A percentile compares a stretch with the other conserved stretches of the same genome.
These are phyloP conservation scores for Sebastes miniatus DNA, from an alignment of 2,797 vertebrate species.

Conservation along the genomic window DNA sequence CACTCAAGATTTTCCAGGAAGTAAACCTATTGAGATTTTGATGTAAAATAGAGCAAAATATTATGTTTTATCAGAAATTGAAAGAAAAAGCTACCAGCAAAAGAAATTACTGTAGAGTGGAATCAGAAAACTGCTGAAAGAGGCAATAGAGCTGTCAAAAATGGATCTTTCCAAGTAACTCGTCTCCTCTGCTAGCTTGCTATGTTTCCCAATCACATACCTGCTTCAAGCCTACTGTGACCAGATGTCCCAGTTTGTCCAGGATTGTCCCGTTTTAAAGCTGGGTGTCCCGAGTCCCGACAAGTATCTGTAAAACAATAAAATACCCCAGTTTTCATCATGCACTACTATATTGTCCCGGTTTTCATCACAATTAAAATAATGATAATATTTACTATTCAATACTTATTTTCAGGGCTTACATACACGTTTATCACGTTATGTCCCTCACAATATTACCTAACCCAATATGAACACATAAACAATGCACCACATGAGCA, in stretches of 20 bases:
- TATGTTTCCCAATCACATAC: background rate
- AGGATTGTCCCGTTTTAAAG: background rate
- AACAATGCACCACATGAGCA: background rate
- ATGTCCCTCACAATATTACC: too few species aligned
- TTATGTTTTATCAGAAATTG: background rate
- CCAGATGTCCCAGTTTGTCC: background rate
- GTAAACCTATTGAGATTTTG: conserved; percentile 1
- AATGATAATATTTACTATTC: too few species aligned
- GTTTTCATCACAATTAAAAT: too few species aligned
- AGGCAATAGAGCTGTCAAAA: background rate
- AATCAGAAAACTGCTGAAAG: background rate
- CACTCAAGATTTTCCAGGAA: conserved; percentile 22
- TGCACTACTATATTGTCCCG: too few species aligned
- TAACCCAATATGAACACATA: too few species aligned
- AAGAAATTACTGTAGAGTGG: background rate
- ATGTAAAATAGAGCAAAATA: background rate
- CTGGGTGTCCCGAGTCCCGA: fast-evolving
- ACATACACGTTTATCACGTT: too few species aligned
- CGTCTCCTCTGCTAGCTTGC: background rate
- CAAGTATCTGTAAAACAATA: too few species aligned
- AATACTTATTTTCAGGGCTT: too few species aligned
- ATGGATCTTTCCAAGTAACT: fast-evolving
- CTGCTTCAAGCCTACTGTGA: background rate
- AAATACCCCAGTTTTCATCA: too few species aligned
- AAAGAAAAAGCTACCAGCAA: background rate